phyloP scores from a whole-genome alignment of 2,888 invertebrate species.

The Perdita meconis region DNA sequence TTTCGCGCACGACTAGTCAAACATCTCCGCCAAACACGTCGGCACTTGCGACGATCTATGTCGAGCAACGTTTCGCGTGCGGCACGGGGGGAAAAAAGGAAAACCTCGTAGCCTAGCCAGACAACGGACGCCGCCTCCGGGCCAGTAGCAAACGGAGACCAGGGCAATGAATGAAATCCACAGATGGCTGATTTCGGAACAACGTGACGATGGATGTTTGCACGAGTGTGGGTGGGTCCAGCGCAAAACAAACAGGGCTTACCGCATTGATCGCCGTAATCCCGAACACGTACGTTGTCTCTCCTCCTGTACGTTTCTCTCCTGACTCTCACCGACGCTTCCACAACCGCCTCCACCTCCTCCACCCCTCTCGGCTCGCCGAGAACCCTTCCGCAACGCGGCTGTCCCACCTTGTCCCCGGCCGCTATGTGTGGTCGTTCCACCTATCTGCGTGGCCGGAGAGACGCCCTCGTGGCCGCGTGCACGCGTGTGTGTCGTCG shows the following conservation, averaged over 20 bases:
- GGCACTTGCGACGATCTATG: background rate
- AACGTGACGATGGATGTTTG: constrained; percentile 58
- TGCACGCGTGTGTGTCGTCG: constrained; percentile 51
- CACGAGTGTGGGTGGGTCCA: constrained; percentile 69
- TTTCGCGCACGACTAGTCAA: background rate
- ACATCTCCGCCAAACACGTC: background rate
- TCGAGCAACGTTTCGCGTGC: background rate
- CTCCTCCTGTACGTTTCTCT: constrained; percentile 57
- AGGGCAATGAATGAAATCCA: constrained; percentile 71
- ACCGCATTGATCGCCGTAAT: constrained; percentile 82
- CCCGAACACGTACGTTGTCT: constrained; percentile 78
- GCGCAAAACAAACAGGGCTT: constrained; percentile 81
- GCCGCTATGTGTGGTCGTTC: constrained; percentile 61
- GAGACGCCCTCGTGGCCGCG: constrained; percentile 34
- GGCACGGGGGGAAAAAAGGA: constrained; percentile 15
- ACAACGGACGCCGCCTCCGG: constrained; percentile 35
- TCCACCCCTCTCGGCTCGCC: too few relatives aligned
- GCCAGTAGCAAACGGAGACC: constrained; percentile 59
- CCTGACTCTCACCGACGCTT: constrained; percentile 63
- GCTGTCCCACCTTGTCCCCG: constrained; percentile 47
- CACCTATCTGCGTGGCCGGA: constrained; percentile 52
- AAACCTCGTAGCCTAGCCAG: constrained; percentile 26
- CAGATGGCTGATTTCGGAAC: constrained; percentile 69
- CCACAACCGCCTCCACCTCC: constrained; percentile 38
- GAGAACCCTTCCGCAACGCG: constrained; percentile 57